Evolutionary conservation across 2,888 invertebrate species (phyloP).

Genomic region (Drosophila pseudotalamancana): DNA sequence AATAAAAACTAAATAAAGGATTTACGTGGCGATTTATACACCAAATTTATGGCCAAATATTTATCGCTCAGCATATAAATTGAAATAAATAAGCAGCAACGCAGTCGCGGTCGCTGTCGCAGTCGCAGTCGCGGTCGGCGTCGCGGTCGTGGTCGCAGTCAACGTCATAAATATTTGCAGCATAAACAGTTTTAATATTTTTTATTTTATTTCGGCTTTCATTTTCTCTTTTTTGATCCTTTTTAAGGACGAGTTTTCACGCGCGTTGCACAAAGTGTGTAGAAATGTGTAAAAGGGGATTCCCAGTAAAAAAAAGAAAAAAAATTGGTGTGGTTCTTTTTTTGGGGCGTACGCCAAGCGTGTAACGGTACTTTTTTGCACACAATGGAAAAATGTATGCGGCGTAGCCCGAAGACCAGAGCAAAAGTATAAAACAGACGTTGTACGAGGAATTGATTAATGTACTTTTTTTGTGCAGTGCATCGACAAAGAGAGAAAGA

Average conservation of each 20-base stretch:
- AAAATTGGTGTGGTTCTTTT: conserved; percentile 13
- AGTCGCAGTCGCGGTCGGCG: conserved; percentile 18
- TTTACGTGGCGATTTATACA: conserved; percentile 52
- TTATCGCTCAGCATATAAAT: conserved; percentile 68
- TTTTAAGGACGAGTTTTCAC: conserved; percentile 75
- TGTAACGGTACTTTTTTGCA: conserved; percentile 61
- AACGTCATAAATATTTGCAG: conserved; percentile 72
- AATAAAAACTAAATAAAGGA: conserved; percentile 6
- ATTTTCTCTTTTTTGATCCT: conserved; percentile 15
- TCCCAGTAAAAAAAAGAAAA: neutral
- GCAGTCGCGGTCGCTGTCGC: conserved; percentile 21
- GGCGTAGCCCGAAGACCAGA: conserved; percentile 35
- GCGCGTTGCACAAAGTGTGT: conserved; percentile 73
- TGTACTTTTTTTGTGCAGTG: conserved; percentile 64
- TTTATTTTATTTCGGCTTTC: conserved; percentile 3
- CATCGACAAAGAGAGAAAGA: conserved; percentile 1
- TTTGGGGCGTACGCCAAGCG: conserved; percentile 56
- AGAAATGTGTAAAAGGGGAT: conserved; percentile 31
- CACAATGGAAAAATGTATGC: conserved; percentile 46
- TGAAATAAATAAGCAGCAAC: conserved; percentile 56
- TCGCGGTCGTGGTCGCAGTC: conserved; percentile 8
- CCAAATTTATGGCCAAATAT: conserved; percentile 71
- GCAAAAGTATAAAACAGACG: conserved; percentile 43
- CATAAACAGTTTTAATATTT: conserved; percentile 63
- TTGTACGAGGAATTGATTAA: conserved; percentile 72